Base-by-base conservation (phyloP, 2,888 invertebrate species). In the Ichneumon xanthorius region DNA sequence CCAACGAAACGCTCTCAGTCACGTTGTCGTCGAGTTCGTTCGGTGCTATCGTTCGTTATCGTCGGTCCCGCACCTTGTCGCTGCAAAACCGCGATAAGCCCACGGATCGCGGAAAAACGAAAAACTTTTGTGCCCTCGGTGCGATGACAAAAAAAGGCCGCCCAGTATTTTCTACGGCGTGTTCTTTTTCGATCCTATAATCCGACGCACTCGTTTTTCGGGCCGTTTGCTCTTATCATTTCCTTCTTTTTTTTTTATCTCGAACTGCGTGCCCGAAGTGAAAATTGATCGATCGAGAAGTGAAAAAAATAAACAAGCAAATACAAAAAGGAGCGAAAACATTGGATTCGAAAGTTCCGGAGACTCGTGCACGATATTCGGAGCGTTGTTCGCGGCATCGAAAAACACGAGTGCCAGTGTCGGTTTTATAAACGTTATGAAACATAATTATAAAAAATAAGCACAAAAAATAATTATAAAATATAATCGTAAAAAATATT, bases 391-490 rank as follows among this genome's bases (percentile, higher is more conserved):
- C 2, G 2, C 0, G 14, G n/a, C 50, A 30, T 48, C n/a, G 48
- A 63, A 26, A 19, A 45, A 26, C 33, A 22, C 7, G 48, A 53
- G 37, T 50, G 19, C 7, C 50, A 53, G 76, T 73, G 65, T 22
- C n/a, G 63, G 26, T 70, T 71, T 50, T 6, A 30, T 84, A 71
- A 77, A 68, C 50, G 14, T 65, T 48, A 45, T 45, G n/a, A 48
- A 40, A 40, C 5, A 40, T 40, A 40, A 40, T 40, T 9, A 2
- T 2, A 7, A 11, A 40, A 2, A 9, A 5, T 33, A 33, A 33
- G 0, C 5, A 33, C 0, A 33, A 33, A 33, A 33, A 33, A 33
- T 33, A 33, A 33, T 6, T 33, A 33, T 33, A 33, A 33, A 33
- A 33, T 1, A 6, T 33, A 33, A 33, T 33, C 5, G 6, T 33